A percentile compares a stretch with the other conserved stretches of the same genome.
Evolutionary conservation across 2,888 invertebrate species (phyloP).

Genomic region (Tribolium freemani): DNA sequence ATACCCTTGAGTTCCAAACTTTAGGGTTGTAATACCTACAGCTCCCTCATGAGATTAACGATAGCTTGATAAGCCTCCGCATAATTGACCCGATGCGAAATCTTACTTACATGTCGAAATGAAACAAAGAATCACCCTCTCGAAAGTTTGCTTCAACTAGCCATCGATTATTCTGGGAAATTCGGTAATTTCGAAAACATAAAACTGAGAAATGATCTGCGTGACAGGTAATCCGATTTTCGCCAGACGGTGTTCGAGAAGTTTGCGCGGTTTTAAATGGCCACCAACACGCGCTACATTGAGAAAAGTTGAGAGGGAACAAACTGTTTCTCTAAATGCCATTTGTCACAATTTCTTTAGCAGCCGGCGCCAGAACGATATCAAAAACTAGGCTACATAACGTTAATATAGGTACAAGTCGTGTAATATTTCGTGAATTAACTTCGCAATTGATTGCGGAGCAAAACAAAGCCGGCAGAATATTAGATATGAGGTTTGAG

Average conservation of each 20-base stretch:
- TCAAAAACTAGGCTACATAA: conserved; percentile 39
- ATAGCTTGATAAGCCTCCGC: conserved; percentile 49
- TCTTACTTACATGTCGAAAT: conserved; percentile 22
- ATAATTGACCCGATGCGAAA: conserved; percentile 47
- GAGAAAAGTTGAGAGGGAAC: conserved; percentile 57
- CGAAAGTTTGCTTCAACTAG: not conserved
- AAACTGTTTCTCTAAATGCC: conserved; percentile 56
- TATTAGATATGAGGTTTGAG: conserved; percentile 26
- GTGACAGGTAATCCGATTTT: conserved; percentile 54
- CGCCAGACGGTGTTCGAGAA: conserved; percentile 53
- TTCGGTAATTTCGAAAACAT: conserved; percentile 30
- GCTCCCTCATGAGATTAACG: conserved; percentile 50
- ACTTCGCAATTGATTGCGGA: conserved; percentile 26
- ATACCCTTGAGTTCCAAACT: conserved; percentile 50
- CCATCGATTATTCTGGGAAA: conserved; percentile 23
- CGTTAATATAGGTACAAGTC: conserved; percentile 32
- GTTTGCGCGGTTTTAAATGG: conserved; percentile 59
- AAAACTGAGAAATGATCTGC: conserved; percentile 49
- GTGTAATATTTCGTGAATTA: conserved; percentile 25
- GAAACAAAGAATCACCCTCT: not conserved
- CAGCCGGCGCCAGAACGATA: conserved; percentile 53
- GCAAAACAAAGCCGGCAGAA: conserved; percentile 24
- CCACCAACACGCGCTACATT: conserved; percentile 54
- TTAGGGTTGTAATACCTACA: conserved; percentile 49
- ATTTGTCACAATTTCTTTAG: conserved; percentile 59